phyloP scores from a whole-genome alignment of 1,140 invertebrate genomes.

The Aporrectodea caliginosa region DNA sequence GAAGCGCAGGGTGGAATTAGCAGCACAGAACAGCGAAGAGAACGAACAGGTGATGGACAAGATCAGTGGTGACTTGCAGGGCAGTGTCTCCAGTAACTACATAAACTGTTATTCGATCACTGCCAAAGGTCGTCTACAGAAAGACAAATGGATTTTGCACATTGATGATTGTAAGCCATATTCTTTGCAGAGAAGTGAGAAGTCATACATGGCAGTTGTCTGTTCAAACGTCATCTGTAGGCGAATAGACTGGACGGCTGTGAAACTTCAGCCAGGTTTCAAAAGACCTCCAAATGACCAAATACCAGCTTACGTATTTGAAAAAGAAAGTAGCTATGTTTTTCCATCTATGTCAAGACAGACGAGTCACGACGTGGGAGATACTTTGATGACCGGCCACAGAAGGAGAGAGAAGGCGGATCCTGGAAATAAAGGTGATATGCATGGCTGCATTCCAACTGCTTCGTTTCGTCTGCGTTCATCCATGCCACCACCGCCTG shows the following conservation, averaged over 20 bases:
- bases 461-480: background rate
- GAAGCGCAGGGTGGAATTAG: background rate
- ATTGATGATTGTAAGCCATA: background rate
- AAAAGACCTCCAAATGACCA: slow-evolving; percentile 14
- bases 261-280: background rate
- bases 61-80: background rate
- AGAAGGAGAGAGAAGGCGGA: background rate
- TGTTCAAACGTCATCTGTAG: background rate
- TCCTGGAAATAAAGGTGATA: background rate
- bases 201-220: slow-evolving; percentile 18
- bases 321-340: slow-evolving; percentile 11
- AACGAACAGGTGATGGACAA: background rate
- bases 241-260: background rate
- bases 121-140: background rate
- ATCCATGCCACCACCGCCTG: slow-evolving; percentile 18
- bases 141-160: slow-evolving; percentile 10
- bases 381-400: background rate
- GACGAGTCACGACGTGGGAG: background rate
- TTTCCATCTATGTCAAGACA: background rate
- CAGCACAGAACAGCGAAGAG: background rate
- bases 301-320: background rate
- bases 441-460: slow-evolving; percentile 5
- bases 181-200: background rate
- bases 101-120: background rate
- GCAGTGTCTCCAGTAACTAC: background rate